phyloP scores from a whole-genome alignment of 2,113 vertebrate species.

The Bujurquina vittata region DNA sequence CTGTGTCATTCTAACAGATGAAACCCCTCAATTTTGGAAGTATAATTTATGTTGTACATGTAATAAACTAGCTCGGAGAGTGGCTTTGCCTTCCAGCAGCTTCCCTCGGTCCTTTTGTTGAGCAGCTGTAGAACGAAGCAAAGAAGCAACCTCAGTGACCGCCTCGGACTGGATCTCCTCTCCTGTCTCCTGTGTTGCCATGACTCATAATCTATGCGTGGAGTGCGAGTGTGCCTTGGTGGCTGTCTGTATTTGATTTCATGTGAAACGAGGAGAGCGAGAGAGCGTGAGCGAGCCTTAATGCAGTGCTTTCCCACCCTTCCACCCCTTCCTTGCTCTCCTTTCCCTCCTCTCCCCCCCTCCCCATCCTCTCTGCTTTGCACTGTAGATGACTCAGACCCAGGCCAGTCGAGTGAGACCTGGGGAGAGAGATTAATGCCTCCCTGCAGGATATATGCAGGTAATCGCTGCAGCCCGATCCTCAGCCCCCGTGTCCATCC shows the following conservation, averaged over 20 bases:
- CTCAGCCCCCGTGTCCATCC: slow-evolving; percentile 40
- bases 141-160: slow-evolving; percentile 7
- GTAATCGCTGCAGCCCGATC: slow-evolving; percentile 81
- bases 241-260: slow-evolving; percentile 53
- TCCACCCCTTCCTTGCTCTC: slow-evolving; percentile 9
- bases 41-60: slow-evolving; percentile 40
- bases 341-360: slow-evolving; percentile 9
- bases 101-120: neutral
- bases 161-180: slow-evolving; percentile 33
- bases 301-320: slow-evolving; percentile 80
- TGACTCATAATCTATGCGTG: slow-evolving; percentile 68
- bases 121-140: slow-evolving; percentile 21
- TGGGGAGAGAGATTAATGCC: slow-evolving; percentile 88
- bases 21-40: slow-evolving; percentile 38
- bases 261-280: slow-evolving; percentile 57
- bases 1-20: slow-evolving; percentile 23
- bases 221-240: slow-evolving; percentile 56
- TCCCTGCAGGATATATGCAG: slow-evolving; percentile 92
- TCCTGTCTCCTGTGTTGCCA: slow-evolving; percentile 53
- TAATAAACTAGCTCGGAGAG: slow-evolving; percentile 35
- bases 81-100: slow-evolving; percentile 13
- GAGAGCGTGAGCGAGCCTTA: slow-evolving; percentile 68
- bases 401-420: slow-evolving; percentile 87
- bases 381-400: slow-evolving; percentile 92
- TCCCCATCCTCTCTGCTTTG: slow-evolving; percentile 84